phyloP scores from a whole-genome alignment of 2,797 vertebrate genomes.

The Eutrigla gurnardus region DNA sequence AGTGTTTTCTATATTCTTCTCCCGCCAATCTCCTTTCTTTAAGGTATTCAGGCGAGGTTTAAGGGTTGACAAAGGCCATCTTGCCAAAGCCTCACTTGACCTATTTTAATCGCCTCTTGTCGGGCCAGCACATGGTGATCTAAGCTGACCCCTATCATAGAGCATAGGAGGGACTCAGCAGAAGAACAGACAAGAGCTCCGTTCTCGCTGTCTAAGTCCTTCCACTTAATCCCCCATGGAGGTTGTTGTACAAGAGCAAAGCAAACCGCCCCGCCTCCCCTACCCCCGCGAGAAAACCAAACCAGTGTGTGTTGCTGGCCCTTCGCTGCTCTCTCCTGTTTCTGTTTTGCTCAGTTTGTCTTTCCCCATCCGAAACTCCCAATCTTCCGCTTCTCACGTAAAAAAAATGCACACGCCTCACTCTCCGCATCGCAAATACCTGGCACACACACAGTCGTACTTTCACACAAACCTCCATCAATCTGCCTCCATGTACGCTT shows the following conservation, averaged over 20 bases:
- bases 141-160: slow-evolving; percentile 74
- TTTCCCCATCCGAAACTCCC: slow-evolving; percentile 6
- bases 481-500: slow-evolving; percentile 25
- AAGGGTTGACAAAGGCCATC: slow-evolving; percentile 70
- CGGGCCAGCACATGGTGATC: slow-evolving; percentile 69
- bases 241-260: slow-evolving; percentile 70
- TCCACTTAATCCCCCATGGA: slow-evolving; percentile 73
- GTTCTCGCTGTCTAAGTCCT: slow-evolving; percentile 69
- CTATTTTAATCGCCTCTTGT: slow-evolving; percentile 77
- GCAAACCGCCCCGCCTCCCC: slow-evolving; percentile 14
- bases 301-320: slow-evolving; percentile 22
- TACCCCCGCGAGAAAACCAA: slow-evolving; percentile 53
- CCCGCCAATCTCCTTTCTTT: slow-evolving; percentile 59
- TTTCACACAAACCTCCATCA: slow-evolving; percentile 25
- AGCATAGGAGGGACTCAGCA: slow-evolving; percentile 61
- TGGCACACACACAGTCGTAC: not conserved
- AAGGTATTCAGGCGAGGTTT: slow-evolving; percentile 65
- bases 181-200: slow-evolving; percentile 63
- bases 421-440: slow-evolving; percentile 7
- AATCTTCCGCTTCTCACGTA: slow-evolving; percentile 1
- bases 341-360: slow-evolving; percentile 13
- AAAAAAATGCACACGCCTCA: not conserved
- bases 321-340: slow-evolving; percentile 23
- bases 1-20: slow-evolving; percentile 50
- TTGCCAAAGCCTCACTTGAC: slow-evolving; percentile 80